phyloP scores from a whole-genome alignment of 2,113 vertebrate species.

The Pedionomus torquatus region DNA sequence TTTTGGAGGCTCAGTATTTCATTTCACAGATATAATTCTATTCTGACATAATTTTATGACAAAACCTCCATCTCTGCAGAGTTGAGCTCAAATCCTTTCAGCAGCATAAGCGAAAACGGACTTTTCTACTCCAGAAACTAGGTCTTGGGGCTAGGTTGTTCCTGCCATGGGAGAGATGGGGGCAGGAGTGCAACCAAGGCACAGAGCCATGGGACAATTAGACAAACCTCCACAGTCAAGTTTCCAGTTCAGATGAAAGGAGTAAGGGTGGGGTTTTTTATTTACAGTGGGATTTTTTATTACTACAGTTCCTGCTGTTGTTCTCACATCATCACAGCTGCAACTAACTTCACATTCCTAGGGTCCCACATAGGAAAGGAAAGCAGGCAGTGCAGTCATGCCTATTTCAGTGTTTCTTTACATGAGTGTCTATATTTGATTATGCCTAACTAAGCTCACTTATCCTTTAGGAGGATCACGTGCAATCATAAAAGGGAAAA shows the following conservation, averaged over 20 bases:
- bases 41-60: background rate
- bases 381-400: background rate
- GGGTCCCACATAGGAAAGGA: background rate
- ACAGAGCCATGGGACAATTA: background rate
- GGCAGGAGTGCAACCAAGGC: background rate
- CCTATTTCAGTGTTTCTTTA: background rate
- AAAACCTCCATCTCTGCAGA: background rate
- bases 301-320: background rate
- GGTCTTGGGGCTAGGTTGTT: background rate
- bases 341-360: background rate
- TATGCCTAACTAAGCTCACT: background rate
- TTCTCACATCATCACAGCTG: background rate
- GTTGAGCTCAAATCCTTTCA: background rate
- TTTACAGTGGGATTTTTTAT: background rate
- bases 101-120: background rate
- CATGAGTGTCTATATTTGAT: background rate
- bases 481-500: background rate
- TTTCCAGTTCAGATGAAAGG: background rate
- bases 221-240: background rate
- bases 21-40: background rate
- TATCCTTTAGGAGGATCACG: accelerated
- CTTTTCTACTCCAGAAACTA: background rate
- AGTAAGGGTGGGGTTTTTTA: background rate
- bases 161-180: background rate
- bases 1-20: background rate